Conservation (phyloP, 2,113 vertebrate genomes). For the Butorides virescens region DNA sequence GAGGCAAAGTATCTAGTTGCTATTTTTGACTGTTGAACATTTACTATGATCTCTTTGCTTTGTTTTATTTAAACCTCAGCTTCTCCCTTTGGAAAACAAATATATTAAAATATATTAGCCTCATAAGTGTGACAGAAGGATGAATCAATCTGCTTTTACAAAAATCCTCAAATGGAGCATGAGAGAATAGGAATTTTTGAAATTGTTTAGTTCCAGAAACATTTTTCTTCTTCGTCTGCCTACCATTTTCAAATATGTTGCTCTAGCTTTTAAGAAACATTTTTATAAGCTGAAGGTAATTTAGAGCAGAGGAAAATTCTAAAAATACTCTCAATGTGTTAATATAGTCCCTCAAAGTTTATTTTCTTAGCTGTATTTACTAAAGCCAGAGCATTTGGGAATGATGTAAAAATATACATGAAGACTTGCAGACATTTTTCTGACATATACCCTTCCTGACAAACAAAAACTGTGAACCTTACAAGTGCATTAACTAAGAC, state of each 20-base stretch:
- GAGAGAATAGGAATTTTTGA: background rate
- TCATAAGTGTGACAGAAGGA: background rate
- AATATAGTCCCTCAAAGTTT: background rate
- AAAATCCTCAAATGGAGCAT: background rate
- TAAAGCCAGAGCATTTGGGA: background rate
- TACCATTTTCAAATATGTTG: background rate
- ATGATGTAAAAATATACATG: background rate
- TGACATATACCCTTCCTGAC: background rate
- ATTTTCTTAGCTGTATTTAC: constrained; percentile 18
- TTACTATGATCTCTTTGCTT: background rate
- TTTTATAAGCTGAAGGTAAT: background rate
- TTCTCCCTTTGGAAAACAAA: background rate
- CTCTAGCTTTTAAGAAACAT: background rate
- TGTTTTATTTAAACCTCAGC: background rate
- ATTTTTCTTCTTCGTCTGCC: background rate
- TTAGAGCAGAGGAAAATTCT: background rate
- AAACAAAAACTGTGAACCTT: background rate
- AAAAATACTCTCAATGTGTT: background rate
- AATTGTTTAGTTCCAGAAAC: background rate
- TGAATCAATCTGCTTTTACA: background rate
- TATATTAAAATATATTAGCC: background rate
- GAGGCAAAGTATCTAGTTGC: background rate
- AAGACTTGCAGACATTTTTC: constrained; percentile 6
- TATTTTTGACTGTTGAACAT: background rate
- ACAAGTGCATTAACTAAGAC: background rate